A percentile compares a stretch with the other conserved stretches of the same genome.
These are phyloP conservation scores for Megaleporinus macrocephalus DNA, from an alignment of 2,113 vertebrate genomes.

Conservation along the genomic window DNA sequence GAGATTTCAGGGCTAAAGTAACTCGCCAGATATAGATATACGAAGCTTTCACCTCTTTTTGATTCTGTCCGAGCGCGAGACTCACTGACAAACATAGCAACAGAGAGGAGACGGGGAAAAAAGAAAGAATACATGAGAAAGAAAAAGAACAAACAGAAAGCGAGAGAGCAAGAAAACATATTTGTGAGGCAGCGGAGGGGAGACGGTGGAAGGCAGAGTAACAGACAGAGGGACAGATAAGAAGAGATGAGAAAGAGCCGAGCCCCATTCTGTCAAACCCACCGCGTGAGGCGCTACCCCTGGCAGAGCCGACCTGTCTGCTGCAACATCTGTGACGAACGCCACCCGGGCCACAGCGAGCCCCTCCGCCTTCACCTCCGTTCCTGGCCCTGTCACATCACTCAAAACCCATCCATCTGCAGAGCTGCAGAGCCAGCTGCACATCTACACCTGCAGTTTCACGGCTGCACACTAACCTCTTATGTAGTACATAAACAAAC, in stretches of 20 bases:
- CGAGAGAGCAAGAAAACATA: conserved; percentile 2
- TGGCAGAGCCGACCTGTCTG: conserved; percentile 45
- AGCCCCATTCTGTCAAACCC: conserved; percentile 55
- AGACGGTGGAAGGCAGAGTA: background rate
- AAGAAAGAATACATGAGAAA: background rate
- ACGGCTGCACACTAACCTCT: background rate
- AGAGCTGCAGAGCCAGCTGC: background rate
- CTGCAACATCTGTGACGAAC: conserved; percentile 47
- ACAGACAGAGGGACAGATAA: conserved; percentile 35
- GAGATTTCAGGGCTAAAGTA: conserved; percentile 4
- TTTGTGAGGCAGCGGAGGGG: background rate
- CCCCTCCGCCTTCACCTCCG: background rate
- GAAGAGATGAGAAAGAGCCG: conserved; percentile 32
- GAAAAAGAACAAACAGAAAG: conserved; percentile 13
- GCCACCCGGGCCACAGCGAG: background rate
- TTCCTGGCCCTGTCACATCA: background rate
- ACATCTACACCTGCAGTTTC: background rate
- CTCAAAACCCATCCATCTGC: conserved; percentile 2
- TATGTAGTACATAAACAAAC: background rate
- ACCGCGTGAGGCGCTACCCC: background rate
- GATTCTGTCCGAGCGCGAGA: conserved; percentile 6
- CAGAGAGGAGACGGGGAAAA: background rate
- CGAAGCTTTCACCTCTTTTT: conserved; percentile 18
- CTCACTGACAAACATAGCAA: background rate
- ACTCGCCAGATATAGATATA: conserved; percentile 16